Conservation (phyloP, 2,888 invertebrate genomes). For the Caenorhabditis sinica region DNA sequence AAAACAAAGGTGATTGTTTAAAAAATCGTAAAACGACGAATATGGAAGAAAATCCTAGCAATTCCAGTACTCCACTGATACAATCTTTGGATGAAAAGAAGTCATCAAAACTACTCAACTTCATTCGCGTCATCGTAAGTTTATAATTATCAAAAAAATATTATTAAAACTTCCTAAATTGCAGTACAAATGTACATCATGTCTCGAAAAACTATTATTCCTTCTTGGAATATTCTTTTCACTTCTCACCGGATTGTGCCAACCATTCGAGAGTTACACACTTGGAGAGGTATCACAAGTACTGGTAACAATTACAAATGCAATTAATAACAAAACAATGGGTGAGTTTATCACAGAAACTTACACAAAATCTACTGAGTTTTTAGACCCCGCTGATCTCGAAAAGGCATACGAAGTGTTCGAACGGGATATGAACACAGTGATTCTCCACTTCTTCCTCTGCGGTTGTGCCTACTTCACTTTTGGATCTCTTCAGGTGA, state of each 20-base stretch:
- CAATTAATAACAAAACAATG: slow-evolving; percentile 55
- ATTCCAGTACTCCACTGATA: slow-evolving; percentile 44
- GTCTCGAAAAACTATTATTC: slow-evolving; percentile 69
- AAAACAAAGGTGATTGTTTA: not conserved
- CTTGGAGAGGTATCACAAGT: slow-evolving; percentile 67
- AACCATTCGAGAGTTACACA: slow-evolving; percentile 65
- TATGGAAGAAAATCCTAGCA: slow-evolving; percentile 26
- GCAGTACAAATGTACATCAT: slow-evolving; percentile 72
- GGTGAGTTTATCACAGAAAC: slow-evolving; percentile 5
- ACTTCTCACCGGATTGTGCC: slow-evolving; percentile 70
- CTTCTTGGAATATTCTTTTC: slow-evolving; percentile 69
- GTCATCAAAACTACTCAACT: slow-evolving; percentile 36
- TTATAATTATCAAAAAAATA: slow-evolving; percentile 6
- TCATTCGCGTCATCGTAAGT: slow-evolving; percentile 54
- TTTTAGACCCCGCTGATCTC: slow-evolving; percentile 60
- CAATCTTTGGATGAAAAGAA: slow-evolving; percentile 30
- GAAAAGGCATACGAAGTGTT: slow-evolving; percentile 56
- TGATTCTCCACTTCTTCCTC: slow-evolving; percentile 49
- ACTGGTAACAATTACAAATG: slow-evolving; percentile 61
- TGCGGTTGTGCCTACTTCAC: slow-evolving; percentile 48
- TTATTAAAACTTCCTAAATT: slow-evolving; percentile 7
- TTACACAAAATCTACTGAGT: not conserved
- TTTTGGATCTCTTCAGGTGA: slow-evolving; percentile 59
- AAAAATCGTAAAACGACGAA: not conserved
- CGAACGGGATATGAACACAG: slow-evolving; percentile 47